Conservation (phyloP, 2,113 vertebrate genomes). For the Syrrhaptes paradoxus region DNA sequence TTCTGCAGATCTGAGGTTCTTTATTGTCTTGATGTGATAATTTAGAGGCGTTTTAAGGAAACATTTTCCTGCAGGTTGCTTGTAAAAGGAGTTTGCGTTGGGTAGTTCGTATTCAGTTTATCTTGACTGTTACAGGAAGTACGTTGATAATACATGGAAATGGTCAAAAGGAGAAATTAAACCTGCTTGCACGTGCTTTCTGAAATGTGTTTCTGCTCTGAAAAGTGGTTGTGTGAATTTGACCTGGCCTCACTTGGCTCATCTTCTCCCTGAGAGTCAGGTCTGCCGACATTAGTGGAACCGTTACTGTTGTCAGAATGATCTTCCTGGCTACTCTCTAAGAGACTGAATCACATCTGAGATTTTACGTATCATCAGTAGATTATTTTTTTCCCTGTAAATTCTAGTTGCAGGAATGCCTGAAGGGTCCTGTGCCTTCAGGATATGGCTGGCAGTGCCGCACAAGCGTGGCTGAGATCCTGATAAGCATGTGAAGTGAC, state of each 20-base stretch:
- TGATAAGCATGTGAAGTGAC: not conserved
- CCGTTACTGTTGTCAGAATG: not conserved
- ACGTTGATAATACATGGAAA: not conserved
- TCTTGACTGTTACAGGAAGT: not conserved
- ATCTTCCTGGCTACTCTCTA: not conserved
- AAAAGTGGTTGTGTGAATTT: constrained; percentile 1
- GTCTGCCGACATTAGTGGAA: not conserved
- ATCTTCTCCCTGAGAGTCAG: not conserved
- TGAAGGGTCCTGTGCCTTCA: not conserved
- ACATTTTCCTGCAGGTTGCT: not conserved
- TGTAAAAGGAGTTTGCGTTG: not conserved
- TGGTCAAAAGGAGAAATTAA: constrained; percentile 1
- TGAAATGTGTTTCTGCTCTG: not conserved
- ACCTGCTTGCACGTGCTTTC: not conserved
- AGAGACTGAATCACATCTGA: not conserved
- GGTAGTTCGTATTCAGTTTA: not conserved
- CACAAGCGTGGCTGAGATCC: not conserved
- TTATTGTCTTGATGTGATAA: not conserved
- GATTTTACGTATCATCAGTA: not conserved
- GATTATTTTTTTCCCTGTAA: not conserved
- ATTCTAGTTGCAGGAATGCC: constrained; percentile 20
- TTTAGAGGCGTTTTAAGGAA: constrained; percentile 1
- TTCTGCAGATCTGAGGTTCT: not conserved
- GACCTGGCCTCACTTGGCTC: not conserved
- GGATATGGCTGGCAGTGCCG: not conserved